Evolutionary conservation across 2,797 vertebrate genomes (phyloP).

Genomic region (Lacerta agilis): DNA sequence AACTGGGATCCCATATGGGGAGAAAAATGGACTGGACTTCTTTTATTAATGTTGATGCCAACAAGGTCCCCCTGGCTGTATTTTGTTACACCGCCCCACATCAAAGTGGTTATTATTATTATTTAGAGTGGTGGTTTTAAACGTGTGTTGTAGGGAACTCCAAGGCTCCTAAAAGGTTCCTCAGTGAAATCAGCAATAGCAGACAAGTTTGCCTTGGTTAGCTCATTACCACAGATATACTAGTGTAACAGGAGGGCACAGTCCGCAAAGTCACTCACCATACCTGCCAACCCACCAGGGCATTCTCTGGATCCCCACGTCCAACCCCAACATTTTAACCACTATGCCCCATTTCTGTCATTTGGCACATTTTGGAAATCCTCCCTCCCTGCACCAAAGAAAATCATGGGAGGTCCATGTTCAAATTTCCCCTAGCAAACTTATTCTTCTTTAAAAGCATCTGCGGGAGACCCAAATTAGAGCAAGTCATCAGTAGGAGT

Average conservation of each 20-base stretch:
- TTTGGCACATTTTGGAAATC: not conserved
- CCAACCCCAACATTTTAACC: not conserved
- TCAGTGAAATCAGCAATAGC: not conserved
- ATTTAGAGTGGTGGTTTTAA: not conserved
- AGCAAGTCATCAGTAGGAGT: not conserved
- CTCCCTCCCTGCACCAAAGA: not conserved
- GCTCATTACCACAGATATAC: not conserved
- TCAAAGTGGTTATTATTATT: not conserved
- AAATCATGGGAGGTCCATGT: not conserved
- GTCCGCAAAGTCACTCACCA: not conserved
- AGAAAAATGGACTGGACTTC: not conserved
- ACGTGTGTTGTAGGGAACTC: not conserved
- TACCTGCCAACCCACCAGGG: not conserved
- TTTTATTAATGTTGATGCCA: slow-evolving; percentile 27
- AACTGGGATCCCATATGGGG: slow-evolving; percentile 8
- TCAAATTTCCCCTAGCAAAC: not conserved
- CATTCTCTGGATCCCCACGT: not conserved
- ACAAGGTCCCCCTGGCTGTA: slow-evolving; percentile 1
- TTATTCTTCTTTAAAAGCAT: not conserved
- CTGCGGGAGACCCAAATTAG: not conserved
- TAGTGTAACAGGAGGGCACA: not conserved
- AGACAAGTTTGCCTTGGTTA: not conserved
- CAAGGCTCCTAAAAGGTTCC: not conserved
- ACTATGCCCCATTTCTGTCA: not conserved
- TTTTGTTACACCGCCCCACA: not conserved